phyloP scores from a whole-genome alignment of 2,888 invertebrate genomes.

The Leucophora obtusa region DNA sequence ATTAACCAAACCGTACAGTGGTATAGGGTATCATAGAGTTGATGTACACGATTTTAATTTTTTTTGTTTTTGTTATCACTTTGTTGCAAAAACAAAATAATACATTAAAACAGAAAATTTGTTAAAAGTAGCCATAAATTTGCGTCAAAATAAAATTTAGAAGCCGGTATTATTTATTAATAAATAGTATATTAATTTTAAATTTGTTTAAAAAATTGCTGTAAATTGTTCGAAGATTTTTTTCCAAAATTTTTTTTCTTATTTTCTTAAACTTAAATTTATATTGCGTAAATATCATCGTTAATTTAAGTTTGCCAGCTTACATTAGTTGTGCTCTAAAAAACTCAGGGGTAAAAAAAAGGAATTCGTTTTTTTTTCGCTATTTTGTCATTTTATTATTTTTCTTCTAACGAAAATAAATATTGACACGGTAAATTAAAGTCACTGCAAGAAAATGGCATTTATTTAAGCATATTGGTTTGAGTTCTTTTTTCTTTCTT shows the following conservation, averaged over 20 bases:
- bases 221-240: not conserved
- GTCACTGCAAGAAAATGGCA: conserved; percentile 67
- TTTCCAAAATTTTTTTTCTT: not conserved
- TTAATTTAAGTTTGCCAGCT: conserved; percentile 47
- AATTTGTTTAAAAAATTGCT: not conserved
- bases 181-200: not conserved
- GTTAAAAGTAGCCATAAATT: conserved; percentile 39
- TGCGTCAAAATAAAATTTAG: conserved; percentile 13
- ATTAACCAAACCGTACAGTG: no score
- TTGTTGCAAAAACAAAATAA: conserved; percentile 27
- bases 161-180: not conserved
- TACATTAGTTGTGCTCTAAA: conserved; percentile 56
- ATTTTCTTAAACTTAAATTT: not conserved
- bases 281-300: conserved; percentile 40
- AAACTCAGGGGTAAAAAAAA: conserved; percentile 49
- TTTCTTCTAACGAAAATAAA: conserved; percentile 70
- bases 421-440: conserved; percentile 74
- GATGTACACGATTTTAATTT: no score
- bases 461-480: conserved; percentile 60
- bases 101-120: conserved; percentile 14
- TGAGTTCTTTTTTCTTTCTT: conserved; percentile 56
- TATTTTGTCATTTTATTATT: conserved; percentile 35
- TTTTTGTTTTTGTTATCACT: conserved; percentile 13
- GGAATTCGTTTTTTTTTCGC: conserved; percentile 27
- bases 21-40: no score